Conservation (phyloP, 2,797 vertebrate species). For the Macrochelys suwanniensis region DNA sequence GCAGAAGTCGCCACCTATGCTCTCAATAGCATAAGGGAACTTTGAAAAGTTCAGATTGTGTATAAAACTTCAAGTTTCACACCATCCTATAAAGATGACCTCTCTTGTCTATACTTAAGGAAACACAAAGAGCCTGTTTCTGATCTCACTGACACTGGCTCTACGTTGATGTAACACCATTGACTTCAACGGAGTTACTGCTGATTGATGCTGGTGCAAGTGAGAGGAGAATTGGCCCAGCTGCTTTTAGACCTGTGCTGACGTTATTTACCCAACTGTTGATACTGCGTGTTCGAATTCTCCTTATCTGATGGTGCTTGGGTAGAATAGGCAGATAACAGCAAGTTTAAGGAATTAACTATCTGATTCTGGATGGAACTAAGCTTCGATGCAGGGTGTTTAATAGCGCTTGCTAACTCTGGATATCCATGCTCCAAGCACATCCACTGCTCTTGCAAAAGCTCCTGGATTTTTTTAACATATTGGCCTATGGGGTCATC, state of each 20-base stretch:
- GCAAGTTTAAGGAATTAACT: slow-evolving; percentile 94
- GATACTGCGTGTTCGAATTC: slow-evolving; percentile 70
- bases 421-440: slow-evolving; percentile 91
- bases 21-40: not conserved
- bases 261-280: slow-evolving; percentile 80
- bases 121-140: not conserved
- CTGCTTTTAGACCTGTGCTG: not conserved
- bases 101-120: slow-evolving; percentile 3
- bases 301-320: slow-evolving; percentile 78
- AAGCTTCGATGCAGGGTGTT: slow-evolving; percentile 93
- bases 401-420: slow-evolving; percentile 84
- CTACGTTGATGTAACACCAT: not conserved
- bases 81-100: not conserved
- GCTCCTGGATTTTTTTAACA: slow-evolving; percentile 94
- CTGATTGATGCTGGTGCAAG: slow-evolving; percentile 10
- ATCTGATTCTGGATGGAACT: slow-evolving; percentile 97
- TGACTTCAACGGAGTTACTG: not conserved
- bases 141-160: not conserved
- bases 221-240: not conserved
- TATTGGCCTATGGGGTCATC: slow-evolving; percentile 93
- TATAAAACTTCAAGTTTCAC: not conserved
- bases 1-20: too few species aligned
- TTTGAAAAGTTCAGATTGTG: not conserved
- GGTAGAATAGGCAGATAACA: slow-evolving; percentile 92
- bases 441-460: slow-evolving; percentile 96